These are phyloP conservation scores for Bellardia pandia DNA, from an alignment of 2,888 invertebrate species.

Conservation along the genomic window DNA sequence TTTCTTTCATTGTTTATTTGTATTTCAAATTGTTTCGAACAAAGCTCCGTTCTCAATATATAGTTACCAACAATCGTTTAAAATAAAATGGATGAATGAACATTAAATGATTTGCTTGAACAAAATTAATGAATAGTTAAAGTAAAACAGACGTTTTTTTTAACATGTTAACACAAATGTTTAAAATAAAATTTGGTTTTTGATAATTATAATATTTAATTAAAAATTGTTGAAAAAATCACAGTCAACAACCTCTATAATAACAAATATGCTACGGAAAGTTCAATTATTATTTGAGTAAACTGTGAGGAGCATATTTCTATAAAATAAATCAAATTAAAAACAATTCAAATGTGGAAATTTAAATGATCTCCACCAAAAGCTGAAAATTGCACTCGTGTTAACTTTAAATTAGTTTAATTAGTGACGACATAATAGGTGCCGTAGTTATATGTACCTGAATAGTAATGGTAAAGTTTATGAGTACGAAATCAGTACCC, in stretches of 20 bases:
- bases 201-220: background rate
- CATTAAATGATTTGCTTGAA: background rate
- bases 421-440: no score
- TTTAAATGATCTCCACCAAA: no score
- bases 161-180: background rate
- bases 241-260: background rate
- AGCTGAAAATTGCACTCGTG: no score
- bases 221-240: background rate
- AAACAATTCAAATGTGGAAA: no score
- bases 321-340: no score
- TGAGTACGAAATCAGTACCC: no score
- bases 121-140: slow-evolving; percentile 4
- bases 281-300: no score
- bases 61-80: background rate
- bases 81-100: background rate
- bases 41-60: slow-evolving; percentile 20
- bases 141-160: background rate
- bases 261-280: background rate
- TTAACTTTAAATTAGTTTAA: no score
- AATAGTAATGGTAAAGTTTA: no score
- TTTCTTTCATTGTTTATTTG: background rate
- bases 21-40: slow-evolving; percentile 17
- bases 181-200: background rate
- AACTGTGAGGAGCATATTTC: no score
- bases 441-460: no score